Conservation (phyloP, 2,113 vertebrate species). For the Sebastes fasciatus region DNA sequence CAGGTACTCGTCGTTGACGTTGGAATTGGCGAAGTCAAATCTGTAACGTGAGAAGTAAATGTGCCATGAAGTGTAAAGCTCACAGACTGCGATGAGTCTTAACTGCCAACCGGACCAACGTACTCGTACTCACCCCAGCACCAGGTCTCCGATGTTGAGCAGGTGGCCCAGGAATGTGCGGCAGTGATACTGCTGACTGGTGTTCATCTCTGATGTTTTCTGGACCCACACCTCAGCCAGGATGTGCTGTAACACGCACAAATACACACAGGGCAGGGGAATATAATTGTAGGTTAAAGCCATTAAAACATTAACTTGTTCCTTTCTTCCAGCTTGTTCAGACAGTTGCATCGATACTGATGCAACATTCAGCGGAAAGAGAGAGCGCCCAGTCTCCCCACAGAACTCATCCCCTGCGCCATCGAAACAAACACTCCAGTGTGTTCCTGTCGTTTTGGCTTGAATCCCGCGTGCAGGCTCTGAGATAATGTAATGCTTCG, state of each 20-base stretch:
- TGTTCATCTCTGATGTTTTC: conserved; percentile 96
- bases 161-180: conserved; percentile 95
- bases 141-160: conserved; percentile 96
- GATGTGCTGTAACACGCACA: conserved; percentile 86
- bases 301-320: not conserved
- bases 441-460: conserved; percentile 31
- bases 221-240: conserved; percentile 97
- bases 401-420: conserved; percentile 12
- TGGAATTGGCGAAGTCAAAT: conserved; percentile 96
- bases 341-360: conserved; percentile 33
- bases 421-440: conserved; percentile 34
- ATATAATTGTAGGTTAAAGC: conserved; percentile 20
- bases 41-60: conserved; percentile 75
- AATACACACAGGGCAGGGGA: conserved; percentile 6
- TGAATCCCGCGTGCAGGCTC: conserved; percentile 45
- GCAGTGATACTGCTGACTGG: conserved; percentile 94
- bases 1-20: conserved; percentile 94
- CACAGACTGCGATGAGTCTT: not conserved
- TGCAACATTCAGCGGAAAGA: conserved; percentile 23
- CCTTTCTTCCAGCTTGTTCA: conserved; percentile 3
- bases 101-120: not conserved
- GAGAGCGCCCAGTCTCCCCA: not conserved
- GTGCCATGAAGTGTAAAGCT: not conserved
- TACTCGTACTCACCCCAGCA: conserved; percentile 87
- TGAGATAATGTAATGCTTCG: conserved; percentile 62